phyloP scores from a whole-genome alignment of 2,888 invertebrate genomes.

The Drosophila recens region DNA sequence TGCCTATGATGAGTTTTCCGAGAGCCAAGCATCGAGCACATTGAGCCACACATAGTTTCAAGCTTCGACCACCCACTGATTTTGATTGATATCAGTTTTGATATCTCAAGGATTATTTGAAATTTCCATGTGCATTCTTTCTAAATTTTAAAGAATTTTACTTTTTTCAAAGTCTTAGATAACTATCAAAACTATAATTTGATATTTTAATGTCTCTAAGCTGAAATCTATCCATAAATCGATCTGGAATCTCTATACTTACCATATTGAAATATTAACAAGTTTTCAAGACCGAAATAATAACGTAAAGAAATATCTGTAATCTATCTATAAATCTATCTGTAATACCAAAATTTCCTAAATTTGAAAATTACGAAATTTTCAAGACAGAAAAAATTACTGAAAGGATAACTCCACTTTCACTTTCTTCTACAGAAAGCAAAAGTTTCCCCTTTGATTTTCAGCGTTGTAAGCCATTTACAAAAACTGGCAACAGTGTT shows the following conservation, averaged over 20 bases:
- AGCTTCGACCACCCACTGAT: constrained; percentile 47
- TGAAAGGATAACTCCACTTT: neutral
- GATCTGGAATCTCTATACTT: too few relatives aligned
- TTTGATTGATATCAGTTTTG: neutral
- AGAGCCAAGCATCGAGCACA: constrained; percentile 36
- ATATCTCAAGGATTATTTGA: neutral
- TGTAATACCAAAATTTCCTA: neutral
- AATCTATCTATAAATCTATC: too few relatives aligned
- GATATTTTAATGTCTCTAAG: too few relatives aligned
- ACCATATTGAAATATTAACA: too few relatives aligned
- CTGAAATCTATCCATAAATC: too few relatives aligned
- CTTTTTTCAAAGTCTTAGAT: too few relatives aligned
- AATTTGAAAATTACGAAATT: too few relatives aligned
- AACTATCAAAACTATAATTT: too few relatives aligned
- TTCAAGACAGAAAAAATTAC: too few relatives aligned
- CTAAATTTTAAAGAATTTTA: too few relatives aligned
- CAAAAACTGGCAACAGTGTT: constrained; percentile 43
- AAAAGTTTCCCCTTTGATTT: neutral
- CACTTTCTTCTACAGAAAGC: neutral
- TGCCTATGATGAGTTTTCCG: constrained; percentile 57
- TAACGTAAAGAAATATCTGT: too few relatives aligned
- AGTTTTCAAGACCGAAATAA: too few relatives aligned
- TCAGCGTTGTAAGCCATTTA: neutral
- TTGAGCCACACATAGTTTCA: constrained; percentile 21
- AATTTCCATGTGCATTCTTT: neutral